Evolutionary conservation across 2,797 vertebrate species (phyloP).

Genomic region (Lepilemur septentrionalis): DNA sequence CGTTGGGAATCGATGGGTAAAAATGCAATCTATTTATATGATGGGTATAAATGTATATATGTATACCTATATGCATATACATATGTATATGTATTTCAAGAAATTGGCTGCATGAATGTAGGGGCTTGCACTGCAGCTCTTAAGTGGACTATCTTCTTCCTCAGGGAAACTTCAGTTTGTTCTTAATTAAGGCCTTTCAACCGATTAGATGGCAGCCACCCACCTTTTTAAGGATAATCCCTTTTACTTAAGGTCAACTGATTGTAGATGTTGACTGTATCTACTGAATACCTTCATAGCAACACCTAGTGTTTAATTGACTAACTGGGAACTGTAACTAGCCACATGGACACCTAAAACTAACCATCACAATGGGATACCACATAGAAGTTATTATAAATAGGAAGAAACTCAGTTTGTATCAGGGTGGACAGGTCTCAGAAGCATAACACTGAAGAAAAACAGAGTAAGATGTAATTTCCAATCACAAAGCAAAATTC

Average conservation of each 20-base stretch:
- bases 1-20: background rate
- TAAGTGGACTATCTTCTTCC: background rate
- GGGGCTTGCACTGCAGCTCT: background rate
- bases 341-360: background rate
- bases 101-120: background rate
- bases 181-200: background rate
- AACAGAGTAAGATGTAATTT: background rate
- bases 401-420: background rate
- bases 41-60: background rate
- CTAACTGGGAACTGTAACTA: background rate
- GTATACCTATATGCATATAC: background rate
- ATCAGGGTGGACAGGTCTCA: background rate
- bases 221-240: background rate
- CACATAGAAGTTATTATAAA: background rate
- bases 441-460: background rate
- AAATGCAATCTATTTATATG: background rate
- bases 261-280: background rate
- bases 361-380: background rate
- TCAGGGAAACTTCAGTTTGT: background rate
- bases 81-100: background rate
- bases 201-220: background rate
- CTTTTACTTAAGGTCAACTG: background rate
- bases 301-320: background rate
- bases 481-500: constrained; percentile 14
- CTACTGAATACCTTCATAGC: background rate